Percentiles rank a stretch among this genome's conserved stretches.
phyloP scores from a whole-genome alignment of 2,797 vertebrate species.

The Spheniscus humboldti region DNA sequence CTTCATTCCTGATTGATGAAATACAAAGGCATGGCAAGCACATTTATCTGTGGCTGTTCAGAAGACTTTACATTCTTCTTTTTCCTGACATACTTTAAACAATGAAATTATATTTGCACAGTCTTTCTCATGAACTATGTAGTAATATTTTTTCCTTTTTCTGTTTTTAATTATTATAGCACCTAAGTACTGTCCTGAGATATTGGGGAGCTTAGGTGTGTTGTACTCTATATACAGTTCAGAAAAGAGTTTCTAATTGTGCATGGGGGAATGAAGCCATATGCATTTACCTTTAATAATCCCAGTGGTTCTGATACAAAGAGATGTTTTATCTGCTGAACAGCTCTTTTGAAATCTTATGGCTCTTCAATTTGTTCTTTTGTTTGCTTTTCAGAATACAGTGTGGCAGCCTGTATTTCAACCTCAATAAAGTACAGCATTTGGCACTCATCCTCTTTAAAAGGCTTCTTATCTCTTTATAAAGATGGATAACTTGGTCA shows the following conservation, averaged over 20 bases:
- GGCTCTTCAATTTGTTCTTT: neutral
- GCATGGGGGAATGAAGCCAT: neutral
- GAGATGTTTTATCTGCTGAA: neutral
- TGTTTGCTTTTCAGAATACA: slow-evolving; percentile 7
- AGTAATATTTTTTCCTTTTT: neutral
- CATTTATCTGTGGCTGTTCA: neutral
- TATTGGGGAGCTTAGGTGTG: neutral
- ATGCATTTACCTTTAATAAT: slow-evolving; percentile 16
- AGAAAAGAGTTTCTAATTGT: neutral
- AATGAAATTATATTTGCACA: neutral
- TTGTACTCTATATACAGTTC: neutral
- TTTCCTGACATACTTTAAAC: neutral
- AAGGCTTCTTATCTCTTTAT: slow-evolving; percentile 28
- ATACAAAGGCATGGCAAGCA: neutral
- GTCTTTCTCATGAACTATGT: neutral
- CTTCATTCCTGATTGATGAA: neutral
- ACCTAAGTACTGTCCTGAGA: neutral
- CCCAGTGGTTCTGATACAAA: neutral
- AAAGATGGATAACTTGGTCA: slow-evolving; percentile 28
- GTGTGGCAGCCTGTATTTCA: neutral
- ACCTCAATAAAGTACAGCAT: neutral
- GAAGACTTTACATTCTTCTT: neutral
- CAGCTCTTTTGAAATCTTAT: neutral
- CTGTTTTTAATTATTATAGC: neutral
- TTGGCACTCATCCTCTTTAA: slow-evolving; percentile 18